Evolutionary conservation across 1,140 invertebrate genomes (phyloP), one percentile per base, ranked within the genome.

Genomic region (Microvelia longipes): DNA sequence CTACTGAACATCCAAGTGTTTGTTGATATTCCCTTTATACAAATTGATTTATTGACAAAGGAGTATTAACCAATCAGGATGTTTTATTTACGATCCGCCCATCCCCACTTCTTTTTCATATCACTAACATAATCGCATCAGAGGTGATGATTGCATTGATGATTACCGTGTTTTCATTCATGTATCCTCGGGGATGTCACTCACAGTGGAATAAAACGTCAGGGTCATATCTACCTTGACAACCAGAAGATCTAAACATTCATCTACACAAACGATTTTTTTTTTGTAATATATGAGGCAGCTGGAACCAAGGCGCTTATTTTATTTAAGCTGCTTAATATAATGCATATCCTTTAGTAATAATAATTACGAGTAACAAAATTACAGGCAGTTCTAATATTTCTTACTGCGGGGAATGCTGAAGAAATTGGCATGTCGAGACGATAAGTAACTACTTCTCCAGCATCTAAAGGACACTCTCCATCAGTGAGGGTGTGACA

Each of bases 391-490:
- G 19, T 11, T 50, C 5, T 50, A 50, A 27, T 27, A 67, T 26
- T 24, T 11, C 24, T 27, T 11, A 77, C 1, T 2, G 64, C 72
- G 0, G 78, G 78, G 30, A 76, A 79, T 0, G 0, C 0, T 13
- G 69, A 28, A 1, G 71, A 35, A 60, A 80, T 67, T 0, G 76
- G 76, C 77, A 80, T 77, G 0, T 15, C 35, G 1, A 79, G 28
- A 1, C 24, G 1, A 60, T 79, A 79, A 2, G 76, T 78, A 1
- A 74, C 76, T 0, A 60, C 11, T n/a, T 79, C 74, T 0, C 74
- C 76, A 1, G 72, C 65, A 1, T 74, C 65, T 67, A 79, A 67
- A 0, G 79, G 79, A 66, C 79, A 80, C 26, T 75, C 30, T 5
- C 61, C 72, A 11, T 72, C 69, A 0, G n/a, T 68, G 0, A 80